A percentile compares a stretch with the other conserved stretches of the same genome.
These are phyloP conservation scores for Xyliphius kryptos DNA, from an alignment of 2,113 vertebrate genomes.

Conservation along the genomic window DNA sequence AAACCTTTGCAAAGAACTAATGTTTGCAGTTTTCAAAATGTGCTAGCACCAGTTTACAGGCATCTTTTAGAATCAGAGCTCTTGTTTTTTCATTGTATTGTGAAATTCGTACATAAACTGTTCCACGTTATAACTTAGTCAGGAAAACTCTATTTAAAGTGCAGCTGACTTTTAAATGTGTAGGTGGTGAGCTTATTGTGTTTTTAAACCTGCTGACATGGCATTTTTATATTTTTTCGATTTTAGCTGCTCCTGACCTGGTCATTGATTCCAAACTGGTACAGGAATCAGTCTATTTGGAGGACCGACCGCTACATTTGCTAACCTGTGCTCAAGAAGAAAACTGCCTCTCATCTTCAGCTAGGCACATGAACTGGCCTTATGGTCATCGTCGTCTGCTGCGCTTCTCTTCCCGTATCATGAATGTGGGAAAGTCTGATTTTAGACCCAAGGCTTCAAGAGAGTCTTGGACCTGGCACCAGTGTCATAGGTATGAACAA, in stretches of 20 bases:
- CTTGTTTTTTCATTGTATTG: too few species aligned
- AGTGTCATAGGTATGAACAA: slow-evolving; percentile 98
- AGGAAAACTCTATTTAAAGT: too few species aligned
- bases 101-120: too few species aligned
- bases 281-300: slow-evolving; percentile 89
- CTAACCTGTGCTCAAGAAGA: slow-evolving; percentile 93
- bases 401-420: slow-evolving; percentile 93
- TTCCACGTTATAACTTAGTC: too few species aligned
- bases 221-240: too few species aligned
- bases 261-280: slow-evolving; percentile 86
- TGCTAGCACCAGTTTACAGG: too few species aligned
- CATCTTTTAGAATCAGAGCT: too few species aligned
- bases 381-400: slow-evolving; percentile 88
- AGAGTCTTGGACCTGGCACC: slow-evolving; percentile 95
- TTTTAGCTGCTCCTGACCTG: slow-evolving; percentile 87
- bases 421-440: slow-evolving; percentile 86
- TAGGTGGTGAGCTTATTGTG: too few species aligned
- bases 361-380: slow-evolving; percentile 84
- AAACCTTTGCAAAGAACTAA: too few species aligned
- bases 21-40: too few species aligned
- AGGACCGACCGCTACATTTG: slow-evolving; percentile 85
- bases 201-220: too few species aligned
- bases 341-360: slow-evolving; percentile 86
- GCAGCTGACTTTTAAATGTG: too few species aligned
- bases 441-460: slow-evolving; percentile 83